Evolutionary conservation across 2,797 vertebrate species (phyloP).

Genomic region (Lutjanus argentimaculatus): DNA sequence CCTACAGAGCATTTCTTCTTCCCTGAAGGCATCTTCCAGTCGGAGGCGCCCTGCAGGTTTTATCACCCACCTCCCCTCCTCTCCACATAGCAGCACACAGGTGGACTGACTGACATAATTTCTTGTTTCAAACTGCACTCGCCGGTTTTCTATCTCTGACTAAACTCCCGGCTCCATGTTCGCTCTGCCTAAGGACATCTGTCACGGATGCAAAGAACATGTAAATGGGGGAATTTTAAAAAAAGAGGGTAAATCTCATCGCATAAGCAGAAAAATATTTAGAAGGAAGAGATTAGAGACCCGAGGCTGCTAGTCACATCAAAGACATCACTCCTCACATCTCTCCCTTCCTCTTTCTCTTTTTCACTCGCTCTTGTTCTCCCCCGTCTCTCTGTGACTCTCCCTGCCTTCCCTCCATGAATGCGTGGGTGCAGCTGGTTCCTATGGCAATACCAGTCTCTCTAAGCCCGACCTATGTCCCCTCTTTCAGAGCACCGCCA

Average conservation of each 20-base stretch:
- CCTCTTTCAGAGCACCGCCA: conserved; percentile 40
- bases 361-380: conserved; percentile 44
- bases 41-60: conserved; percentile 42
- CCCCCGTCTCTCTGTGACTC: conserved; percentile 47
- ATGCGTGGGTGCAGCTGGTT: conserved; percentile 77
- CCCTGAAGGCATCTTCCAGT: conserved; percentile 20
- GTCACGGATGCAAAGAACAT: conserved; percentile 62
- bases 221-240: conserved; percentile 47
- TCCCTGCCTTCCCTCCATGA: conserved; percentile 56
- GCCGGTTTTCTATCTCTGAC: conserved; percentile 26
- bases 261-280: conserved; percentile 73
- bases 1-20: conserved; percentile 25
- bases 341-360: conserved; percentile 34
- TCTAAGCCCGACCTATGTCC: conserved; percentile 70
- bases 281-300: conserved; percentile 74
- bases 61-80: not conserved
- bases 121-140: conserved; percentile 33
- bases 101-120: conserved; percentile 57
- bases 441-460: conserved; percentile 79
- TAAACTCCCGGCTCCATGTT: conserved; percentile 47
- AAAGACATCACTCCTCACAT: conserved; percentile 70
- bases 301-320: conserved; percentile 75
- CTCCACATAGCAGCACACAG: conserved; percentile 16
- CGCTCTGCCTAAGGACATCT: conserved; percentile 63
- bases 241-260: conserved; percentile 57